Base-by-base conservation (phyloP, 2,888 invertebrate species). In the Lathronympha strigana region DNA sequence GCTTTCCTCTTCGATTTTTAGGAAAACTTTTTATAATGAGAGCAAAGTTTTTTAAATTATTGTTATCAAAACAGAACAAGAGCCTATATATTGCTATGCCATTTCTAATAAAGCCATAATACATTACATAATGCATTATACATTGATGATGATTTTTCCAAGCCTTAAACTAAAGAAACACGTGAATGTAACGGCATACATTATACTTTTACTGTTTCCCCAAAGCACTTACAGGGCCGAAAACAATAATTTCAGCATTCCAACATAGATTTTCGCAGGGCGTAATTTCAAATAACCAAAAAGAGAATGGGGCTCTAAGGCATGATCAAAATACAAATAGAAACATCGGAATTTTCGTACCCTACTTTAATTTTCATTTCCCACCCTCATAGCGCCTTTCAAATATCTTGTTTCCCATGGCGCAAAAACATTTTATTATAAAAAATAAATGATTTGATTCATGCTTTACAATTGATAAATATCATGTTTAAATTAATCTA, bases 281-380 rank as follows among this genome's bases (percentile, higher is more conserved):
- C 55, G 67, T 72, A 70, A 69, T 72, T 73, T 68, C 67, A 68
- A 70, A 72, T 70, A 71, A 73, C 64, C 66, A 51, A 50, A 49
- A 64, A 62, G 63, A 64, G 60, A 69, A 69, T 66, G 61, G 57
- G 67, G 38, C 69, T 69, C 69, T 60, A 62, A 67, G 69, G 69
- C 54, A 64, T 67, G 67, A 67, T 69, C 66, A 69, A 69, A 67
- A 66, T 67, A 67, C 62, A 67, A 67, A 69, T 67, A 66, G 64
- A 49, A 57, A 40, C 64, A 64, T 31, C 55, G 62, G 66, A 67
- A 67, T 67, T 67, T 63, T 47, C 64, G 51, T 60, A 67, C 58
- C 62, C 63, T 61, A 63, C 67, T 66, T 62, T 60, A 67, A 57
- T 68, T 66, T 66, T 68, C 66, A 58, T 67, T 67, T 57, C 60